These are phyloP conservation scores for Bambusicola thoracicus DNA, from an alignment of 2,113 vertebrate species.

Conservation along the genomic window DNA sequence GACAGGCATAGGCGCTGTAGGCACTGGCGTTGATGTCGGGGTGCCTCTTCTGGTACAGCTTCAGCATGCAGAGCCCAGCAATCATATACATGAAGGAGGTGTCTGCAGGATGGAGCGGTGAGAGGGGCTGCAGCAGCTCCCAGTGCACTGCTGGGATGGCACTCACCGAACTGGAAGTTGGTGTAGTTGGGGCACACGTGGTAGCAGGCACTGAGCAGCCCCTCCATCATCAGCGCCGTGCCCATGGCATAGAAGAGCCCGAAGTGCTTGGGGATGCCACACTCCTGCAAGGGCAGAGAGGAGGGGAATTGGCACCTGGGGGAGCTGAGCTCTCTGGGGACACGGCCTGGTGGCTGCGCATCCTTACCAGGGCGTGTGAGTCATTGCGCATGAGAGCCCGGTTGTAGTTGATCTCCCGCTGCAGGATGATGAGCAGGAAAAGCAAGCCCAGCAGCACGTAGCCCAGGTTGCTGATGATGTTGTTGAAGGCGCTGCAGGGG, in stretches of 20 bases:
- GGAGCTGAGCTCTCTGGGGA: accelerated
- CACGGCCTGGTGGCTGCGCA: accelerated
- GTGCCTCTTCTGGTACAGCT: constrained; percentile 97
- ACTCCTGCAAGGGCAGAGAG: constrained; percentile 78
- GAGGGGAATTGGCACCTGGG: neutral
- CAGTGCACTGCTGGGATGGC: accelerated
- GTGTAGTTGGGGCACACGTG: constrained; percentile 99
- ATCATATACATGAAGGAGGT: constrained; percentile 99
- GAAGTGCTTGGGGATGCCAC: constrained; percentile 96
- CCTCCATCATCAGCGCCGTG: constrained; percentile 98
- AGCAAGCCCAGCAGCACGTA: constrained; percentile 95
- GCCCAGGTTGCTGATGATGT: constrained; percentile 97
- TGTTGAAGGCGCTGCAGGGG: constrained; percentile 90
- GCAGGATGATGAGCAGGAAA: constrained; percentile 93
- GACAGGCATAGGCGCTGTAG: constrained; percentile 94
- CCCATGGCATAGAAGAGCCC: constrained; percentile 98
- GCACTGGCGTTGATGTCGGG: constrained; percentile 97
- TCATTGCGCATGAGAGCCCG: constrained; percentile 85
- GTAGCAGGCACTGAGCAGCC: constrained; percentile 95
- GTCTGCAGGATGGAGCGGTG: constrained; percentile 71
- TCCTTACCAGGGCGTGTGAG: constrained; percentile 82
- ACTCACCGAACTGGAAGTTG: constrained; percentile 97
- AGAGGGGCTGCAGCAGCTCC: accelerated
- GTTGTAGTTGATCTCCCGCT: constrained; percentile 91
- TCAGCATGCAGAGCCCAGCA: constrained; percentile 95